Evolutionary conservation across 2,113 vertebrate genomes (phyloP), one percentile per base, ranked within the genome.

Genomic region (Cyprinodon variegatus): DNA sequence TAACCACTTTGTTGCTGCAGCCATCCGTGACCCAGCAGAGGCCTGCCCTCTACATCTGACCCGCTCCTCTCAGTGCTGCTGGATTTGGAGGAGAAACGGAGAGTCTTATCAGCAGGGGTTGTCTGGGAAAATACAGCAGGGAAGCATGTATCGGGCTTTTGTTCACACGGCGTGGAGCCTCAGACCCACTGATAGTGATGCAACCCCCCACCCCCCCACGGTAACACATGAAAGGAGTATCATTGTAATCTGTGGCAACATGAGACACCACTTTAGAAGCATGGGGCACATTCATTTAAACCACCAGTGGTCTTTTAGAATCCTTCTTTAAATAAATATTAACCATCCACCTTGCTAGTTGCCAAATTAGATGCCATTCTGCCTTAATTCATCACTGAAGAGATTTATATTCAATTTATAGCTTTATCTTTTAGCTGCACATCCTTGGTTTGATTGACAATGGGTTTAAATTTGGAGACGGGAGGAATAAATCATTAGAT

Each of bases 81-180:
- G 74, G 70, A 59, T 45, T 62, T 77, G 74, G 72, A 70, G 17
- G 65, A 80, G 70, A 76, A 15, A 20, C 5, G 70, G 17, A 62
- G 59, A 60, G 84, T 60, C 75, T 87, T 89, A 90, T 91, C 88
- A 72, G 69, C 46, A 17, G 72, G 46, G 83, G 70, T 73, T 82
- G 43, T 78, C 72, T 45, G 64, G 73, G 68, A 78, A 70, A 60
- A 36, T 63, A 64, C 66, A 76, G 70, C 76, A 68, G 65, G 57
- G 72, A 59, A 72, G 74, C 69, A 64, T 29, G 29, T 29, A 29
- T 29, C 29, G 29, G 29, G 29, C 29, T 29, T 29, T 29, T 29
- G 29, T 29, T 29, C 29, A 29, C 29, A 29, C 29, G 29, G 29
- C 1, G 29, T 29, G 29, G 29, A 29, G 29, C 29, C 29, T 29